Evolutionary conservation across 2,888 invertebrate genomes (phyloP).

Genomic region (Philaethria dido): DNA sequence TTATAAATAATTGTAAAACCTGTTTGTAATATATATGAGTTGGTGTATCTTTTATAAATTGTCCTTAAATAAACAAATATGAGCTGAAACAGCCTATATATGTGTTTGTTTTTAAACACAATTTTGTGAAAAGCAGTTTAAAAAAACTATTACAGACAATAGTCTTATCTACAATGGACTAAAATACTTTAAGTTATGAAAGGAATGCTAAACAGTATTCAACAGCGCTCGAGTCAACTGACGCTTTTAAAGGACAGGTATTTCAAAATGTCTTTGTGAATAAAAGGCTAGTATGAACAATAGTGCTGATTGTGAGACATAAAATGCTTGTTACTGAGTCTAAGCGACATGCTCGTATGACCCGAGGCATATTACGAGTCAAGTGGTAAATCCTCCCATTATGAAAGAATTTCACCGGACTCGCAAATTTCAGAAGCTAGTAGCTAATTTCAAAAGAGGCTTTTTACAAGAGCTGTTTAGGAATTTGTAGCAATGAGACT

Average conservation of each 20-base stretch:
- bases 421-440: not conserved
- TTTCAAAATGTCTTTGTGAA: constrained; percentile 40
- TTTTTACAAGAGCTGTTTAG: not conserved
- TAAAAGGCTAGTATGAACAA: constrained; percentile 40
- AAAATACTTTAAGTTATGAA: constrained; percentile 21
- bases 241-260: constrained; percentile 30
- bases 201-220: constrained; percentile 25
- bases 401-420: constrained; percentile 21
- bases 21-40: no score
- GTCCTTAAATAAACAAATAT: no score
- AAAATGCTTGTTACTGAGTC: constrained; percentile 38
- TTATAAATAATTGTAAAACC: no score
- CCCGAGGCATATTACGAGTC: constrained; percentile 30
- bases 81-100: no score
- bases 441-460: not conserved
- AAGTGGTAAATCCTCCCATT: constrained; percentile 27
- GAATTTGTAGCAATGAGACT: not conserved
- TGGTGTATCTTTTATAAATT: no score
- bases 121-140: not conserved
- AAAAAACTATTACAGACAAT: constrained; percentile 3
- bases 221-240: constrained; percentile 26
- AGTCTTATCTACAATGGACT: not conserved
- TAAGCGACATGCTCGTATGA: constrained; percentile 31
- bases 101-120: no score
- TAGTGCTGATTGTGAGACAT: constrained; percentile 43